Conservation (phyloP, 1,140 invertebrate species). For the Trichonephila clavipes region DNA sequence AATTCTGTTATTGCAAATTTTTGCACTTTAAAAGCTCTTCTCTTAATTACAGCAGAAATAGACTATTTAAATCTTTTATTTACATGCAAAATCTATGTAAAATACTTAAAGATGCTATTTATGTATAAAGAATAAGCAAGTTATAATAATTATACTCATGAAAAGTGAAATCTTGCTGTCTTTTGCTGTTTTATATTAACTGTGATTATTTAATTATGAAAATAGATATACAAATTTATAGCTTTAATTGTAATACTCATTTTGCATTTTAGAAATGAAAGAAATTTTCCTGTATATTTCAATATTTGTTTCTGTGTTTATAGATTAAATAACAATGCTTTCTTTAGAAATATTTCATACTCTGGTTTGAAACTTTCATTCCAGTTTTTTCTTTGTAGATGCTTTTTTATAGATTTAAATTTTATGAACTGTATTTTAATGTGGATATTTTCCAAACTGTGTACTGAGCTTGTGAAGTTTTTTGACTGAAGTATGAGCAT, state of each 20-base stretch:
- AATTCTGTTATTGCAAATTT: neutral
- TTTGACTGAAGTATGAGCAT: constrained; percentile 43
- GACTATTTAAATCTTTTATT: constrained; percentile 27
- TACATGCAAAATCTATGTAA: neutral
- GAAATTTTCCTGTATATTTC: neutral
- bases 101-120: neutral
- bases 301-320: neutral
- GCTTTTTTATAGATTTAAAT: constrained; percentile 42
- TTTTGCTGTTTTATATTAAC: neutral
- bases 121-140: neutral
- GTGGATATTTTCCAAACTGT: constrained; percentile 57
- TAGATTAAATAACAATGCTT: neutral
- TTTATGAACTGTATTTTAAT: constrained; percentile 21
- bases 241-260: neutral
- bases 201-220: neutral
- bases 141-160: neutral
- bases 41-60: constrained; percentile 22
- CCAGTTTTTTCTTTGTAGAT: constrained; percentile 40
- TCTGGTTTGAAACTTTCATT: constrained; percentile 45
- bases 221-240: neutral
- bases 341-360: neutral
- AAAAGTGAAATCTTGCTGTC: neutral
- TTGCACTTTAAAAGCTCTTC: neutral
- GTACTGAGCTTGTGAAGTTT: constrained; percentile 52
- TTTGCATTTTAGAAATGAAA: neutral